Evolutionary conservation across 1,140 invertebrate species (phyloP).

Genomic region (Drosophila sucinea): DNA sequence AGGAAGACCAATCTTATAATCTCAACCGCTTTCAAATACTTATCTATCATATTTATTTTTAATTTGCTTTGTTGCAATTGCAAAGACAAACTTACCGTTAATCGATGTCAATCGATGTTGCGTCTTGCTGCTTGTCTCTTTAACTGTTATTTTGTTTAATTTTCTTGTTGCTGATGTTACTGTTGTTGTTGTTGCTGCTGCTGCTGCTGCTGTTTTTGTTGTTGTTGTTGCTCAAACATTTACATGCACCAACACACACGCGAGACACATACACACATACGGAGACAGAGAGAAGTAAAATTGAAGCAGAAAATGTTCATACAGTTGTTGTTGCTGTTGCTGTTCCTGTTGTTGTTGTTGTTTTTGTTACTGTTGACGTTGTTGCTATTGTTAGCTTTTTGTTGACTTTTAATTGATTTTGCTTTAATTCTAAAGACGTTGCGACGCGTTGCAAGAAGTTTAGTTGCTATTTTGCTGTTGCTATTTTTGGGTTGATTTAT

Average conservation of each 20-base stretch:
- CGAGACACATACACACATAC: slow-evolving; percentile 61
- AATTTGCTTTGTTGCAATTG: background rate
- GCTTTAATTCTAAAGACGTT: slow-evolving; percentile 41
- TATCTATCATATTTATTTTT: background rate
- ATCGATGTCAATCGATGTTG: slow-evolving; percentile 78
- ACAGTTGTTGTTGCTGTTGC: slow-evolving; percentile 35
- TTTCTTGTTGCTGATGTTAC: slow-evolving; percentile 32
- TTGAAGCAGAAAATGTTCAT: slow-evolving; percentile 56
- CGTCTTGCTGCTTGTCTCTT: slow-evolving; percentile 50
- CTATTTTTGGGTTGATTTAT: background rate
- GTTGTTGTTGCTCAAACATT: slow-evolving; percentile 54
- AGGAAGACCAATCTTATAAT: too few relatives aligned
- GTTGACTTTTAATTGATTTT: slow-evolving; percentile 16
- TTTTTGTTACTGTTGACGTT: slow-evolving; percentile 11
- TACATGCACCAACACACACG: slow-evolving; percentile 62
- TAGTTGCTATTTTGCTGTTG: slow-evolving; percentile 39
- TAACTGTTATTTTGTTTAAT: slow-evolving; percentile 49
- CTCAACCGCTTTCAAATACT: background rate
- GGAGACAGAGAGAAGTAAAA: slow-evolving; percentile 58
- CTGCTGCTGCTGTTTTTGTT: slow-evolving; percentile 31
- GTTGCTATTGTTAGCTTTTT: slow-evolving; percentile 30
- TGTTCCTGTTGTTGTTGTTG: slow-evolving; percentile 14
- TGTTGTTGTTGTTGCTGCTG: slow-evolving; percentile 47
- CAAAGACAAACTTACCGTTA: slow-evolving; percentile 58
- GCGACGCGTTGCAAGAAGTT: slow-evolving; percentile 53